Evolutionary conservation across 2,888 invertebrate species (phyloP).

Genomic region (Oligia latruncula): DNA sequence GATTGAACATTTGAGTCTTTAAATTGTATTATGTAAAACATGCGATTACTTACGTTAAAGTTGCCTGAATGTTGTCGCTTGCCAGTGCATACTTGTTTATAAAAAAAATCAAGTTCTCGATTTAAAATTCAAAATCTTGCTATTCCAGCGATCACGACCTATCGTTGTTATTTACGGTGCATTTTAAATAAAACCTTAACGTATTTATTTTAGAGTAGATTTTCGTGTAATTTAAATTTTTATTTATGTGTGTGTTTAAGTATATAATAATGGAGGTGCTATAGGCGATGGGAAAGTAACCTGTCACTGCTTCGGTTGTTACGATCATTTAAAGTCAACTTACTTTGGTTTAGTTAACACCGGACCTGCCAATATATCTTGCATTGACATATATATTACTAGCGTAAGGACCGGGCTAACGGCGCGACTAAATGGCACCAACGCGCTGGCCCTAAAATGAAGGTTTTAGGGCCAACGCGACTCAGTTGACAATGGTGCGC

Average conservation of each 20-base stretch:
- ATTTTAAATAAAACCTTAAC: slow-evolving; percentile 48
- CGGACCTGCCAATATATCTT: not conserved
- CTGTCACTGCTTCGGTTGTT: slow-evolving; percentile 49
- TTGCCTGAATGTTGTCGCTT: slow-evolving; percentile 49
- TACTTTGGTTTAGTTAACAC: slow-evolving; percentile 58
- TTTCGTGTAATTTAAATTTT: slow-evolving; percentile 33
- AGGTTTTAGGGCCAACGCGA: too few species aligned
- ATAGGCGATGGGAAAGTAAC: slow-evolving; percentile 43
- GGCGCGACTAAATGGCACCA: too few species aligned
- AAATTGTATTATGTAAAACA: slow-evolving; percentile 35
- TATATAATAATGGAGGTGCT: slow-evolving; percentile 50
- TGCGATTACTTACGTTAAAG: slow-evolving; percentile 46
- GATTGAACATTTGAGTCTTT: not conserved
- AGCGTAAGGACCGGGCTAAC: too few species aligned
- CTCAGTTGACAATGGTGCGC: too few species aligned
- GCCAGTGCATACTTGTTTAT: slow-evolving; percentile 52
- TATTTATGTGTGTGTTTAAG: slow-evolving; percentile 39
- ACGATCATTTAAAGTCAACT: slow-evolving; percentile 43
- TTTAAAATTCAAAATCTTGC: slow-evolving; percentile 75
- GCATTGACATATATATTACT: too few species aligned
- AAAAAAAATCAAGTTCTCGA: slow-evolving; percentile 63
- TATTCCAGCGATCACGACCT: slow-evolving; percentile 69
- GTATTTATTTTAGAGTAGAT: slow-evolving; percentile 31
- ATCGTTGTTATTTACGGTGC: slow-evolving; percentile 41
- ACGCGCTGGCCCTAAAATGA: too few species aligned